phyloP scores from a whole-genome alignment of 2,113 vertebrate species.

The Callospermophilus lateralis region DNA sequence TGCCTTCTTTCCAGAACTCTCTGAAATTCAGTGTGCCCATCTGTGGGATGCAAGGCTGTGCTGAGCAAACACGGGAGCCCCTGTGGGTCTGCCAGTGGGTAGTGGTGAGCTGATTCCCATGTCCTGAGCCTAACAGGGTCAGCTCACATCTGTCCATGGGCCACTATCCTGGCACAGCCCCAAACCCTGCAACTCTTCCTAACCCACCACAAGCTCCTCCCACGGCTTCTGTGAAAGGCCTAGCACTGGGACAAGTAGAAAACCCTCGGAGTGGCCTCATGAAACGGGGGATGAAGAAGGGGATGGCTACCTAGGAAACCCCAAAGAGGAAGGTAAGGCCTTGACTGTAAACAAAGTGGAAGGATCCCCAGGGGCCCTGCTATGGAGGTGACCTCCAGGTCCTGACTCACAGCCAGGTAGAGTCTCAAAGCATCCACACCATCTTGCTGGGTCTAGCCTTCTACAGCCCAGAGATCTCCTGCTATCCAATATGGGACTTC shows the following conservation, averaged over 20 bases:
- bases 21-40: neutral
- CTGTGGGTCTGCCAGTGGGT: neutral
- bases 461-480: neutral
- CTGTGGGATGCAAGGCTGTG: neutral
- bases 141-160: neutral
- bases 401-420: neutral
- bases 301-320: neutral
- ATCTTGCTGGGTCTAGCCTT: neutral
- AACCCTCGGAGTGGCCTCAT: neutral
- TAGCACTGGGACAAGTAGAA: neutral
- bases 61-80: neutral
- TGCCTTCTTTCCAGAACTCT: conserved; percentile 15
- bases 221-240: neutral
- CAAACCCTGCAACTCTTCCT: neutral
- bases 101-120: neutral
- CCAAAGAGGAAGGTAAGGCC: neutral
- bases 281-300: neutral
- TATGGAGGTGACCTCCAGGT: neutral
- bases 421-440: neutral
- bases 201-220: neutral
- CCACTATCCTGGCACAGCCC: neutral
- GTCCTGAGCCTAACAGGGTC: neutral
- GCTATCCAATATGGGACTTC: neutral
- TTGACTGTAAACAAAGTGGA: neutral
- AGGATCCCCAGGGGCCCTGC: neutral